Conservation (phyloP, 1,140 invertebrate genomes). For the Dendroctonus valens region DNA sequence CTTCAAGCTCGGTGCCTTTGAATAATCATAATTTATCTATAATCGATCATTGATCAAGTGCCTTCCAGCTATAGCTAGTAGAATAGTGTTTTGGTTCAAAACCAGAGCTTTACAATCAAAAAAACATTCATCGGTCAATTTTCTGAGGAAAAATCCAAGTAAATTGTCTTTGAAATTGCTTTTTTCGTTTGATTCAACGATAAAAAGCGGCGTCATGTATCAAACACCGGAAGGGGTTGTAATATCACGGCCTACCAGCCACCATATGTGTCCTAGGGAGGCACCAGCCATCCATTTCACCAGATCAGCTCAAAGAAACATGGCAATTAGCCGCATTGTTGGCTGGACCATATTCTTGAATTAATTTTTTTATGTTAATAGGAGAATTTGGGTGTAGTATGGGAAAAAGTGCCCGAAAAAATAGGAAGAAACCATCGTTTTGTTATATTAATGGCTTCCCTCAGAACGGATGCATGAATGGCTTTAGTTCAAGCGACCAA, state of each 20-base stretch:
- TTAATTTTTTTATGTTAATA: constrained; percentile 36
- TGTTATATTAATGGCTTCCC: constrained; percentile 18
- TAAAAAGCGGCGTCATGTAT: too few species aligned
- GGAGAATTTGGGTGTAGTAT: constrained; percentile 16
- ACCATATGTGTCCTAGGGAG: constrained; percentile 25
- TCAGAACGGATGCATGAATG: background rate
- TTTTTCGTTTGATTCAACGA: too few species aligned
- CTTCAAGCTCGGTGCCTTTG: too few species aligned
- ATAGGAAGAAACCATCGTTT: constrained; percentile 9
- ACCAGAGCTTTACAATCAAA: too few species aligned
- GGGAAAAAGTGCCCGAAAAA: constrained; percentile 29
- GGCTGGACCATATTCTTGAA: constrained; percentile 20
- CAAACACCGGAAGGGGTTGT: constrained; percentile 32
- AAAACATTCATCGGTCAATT: too few species aligned
- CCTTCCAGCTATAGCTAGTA: too few species aligned
- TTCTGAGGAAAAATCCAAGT: too few species aligned
- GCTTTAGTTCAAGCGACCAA: too few species aligned
- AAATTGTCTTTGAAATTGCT: too few species aligned
- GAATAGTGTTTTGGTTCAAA: too few species aligned
- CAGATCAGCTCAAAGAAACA: constrained; percentile 19
- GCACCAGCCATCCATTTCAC: constrained; percentile 16
- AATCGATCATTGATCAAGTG: too few species aligned
- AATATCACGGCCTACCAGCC: constrained; percentile 17
- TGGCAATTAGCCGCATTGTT: constrained; percentile 28
- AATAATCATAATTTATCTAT: too few species aligned